Evolutionary conservation across 2,888 invertebrate species (phyloP).

Genomic region (Mythimna lalbum): DNA sequence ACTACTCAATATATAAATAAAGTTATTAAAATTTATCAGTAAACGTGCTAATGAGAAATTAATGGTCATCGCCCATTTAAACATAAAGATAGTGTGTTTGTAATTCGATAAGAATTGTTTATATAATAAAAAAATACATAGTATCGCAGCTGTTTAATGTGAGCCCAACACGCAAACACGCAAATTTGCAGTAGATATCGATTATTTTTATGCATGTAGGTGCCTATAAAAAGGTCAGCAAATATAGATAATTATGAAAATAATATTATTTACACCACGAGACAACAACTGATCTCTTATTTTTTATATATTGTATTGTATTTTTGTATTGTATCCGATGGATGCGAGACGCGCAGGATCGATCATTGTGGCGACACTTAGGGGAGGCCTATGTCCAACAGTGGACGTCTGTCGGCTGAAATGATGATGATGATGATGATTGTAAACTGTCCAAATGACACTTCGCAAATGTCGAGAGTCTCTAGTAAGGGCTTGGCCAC

Average conservation of each 20-base stretch:
- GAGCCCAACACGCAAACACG: conserved; percentile 31
- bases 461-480: conserved; percentile 26
- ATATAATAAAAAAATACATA: conserved; percentile 9
- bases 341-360: too few relatives aligned
- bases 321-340: too few relatives aligned
- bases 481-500: conserved; percentile 19
- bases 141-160: conserved; percentile 13
- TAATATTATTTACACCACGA: background rate
- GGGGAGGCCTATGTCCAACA: too few relatives aligned
- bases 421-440: too few relatives aligned
- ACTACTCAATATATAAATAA: background rate
- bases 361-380: too few relatives aligned
- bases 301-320: too few relatives aligned
- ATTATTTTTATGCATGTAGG: conserved; percentile 4
- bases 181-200: conserved; percentile 10
- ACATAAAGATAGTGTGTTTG: conserved; percentile 4
- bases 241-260: background rate
- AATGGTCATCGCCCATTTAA: conserved; percentile 7
- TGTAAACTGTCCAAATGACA: conserved; percentile 42
- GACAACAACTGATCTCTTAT: background rate
- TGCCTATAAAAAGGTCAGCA: background rate
- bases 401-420: too few relatives aligned
- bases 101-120: conserved; percentile 39
- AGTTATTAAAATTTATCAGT: conserved; percentile 24
- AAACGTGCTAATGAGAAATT: conserved; percentile 13